Conservation (phyloP, 2,797 vertebrate species). For the Amphiprion clarkii region DNA sequence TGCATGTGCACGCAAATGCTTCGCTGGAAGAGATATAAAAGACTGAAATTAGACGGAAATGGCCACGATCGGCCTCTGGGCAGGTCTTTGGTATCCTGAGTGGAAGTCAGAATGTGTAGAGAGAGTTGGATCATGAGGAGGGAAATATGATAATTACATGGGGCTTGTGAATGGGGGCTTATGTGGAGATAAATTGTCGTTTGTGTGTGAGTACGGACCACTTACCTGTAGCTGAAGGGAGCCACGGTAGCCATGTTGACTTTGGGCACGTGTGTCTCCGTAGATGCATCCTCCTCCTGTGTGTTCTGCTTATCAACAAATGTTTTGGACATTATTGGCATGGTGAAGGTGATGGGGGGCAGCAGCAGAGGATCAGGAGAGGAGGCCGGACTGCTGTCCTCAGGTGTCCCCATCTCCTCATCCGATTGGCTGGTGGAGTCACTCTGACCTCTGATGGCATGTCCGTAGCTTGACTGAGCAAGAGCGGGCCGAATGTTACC, state of each 20-base stretch:
- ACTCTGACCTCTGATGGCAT: conserved; percentile 21
- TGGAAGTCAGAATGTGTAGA: neutral
- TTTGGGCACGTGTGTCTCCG: conserved; percentile 72
- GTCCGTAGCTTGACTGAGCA: conserved; percentile 2
- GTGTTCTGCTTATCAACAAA: neutral
- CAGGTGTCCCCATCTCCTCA: conserved; percentile 86
- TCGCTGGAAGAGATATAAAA: conserved; percentile 22
- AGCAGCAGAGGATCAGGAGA: conserved; percentile 54
- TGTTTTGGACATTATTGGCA: conserved; percentile 31
- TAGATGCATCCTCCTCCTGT: conserved; percentile 44
- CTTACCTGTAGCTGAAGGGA: conserved; percentile 92
- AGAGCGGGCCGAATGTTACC: conserved; percentile 56
- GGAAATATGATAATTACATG: conserved; percentile 18
- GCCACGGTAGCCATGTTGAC: conserved; percentile 92
- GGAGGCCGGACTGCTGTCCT: conserved; percentile 75
- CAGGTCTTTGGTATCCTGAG: conserved; percentile 9
- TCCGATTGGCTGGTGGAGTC: conserved; percentile 83
- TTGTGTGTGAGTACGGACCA: neutral
- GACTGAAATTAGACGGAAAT: conserved; percentile 36
- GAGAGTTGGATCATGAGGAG: neutral
- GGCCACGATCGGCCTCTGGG: conserved; percentile 23
- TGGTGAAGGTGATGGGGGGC: conserved; percentile 44
- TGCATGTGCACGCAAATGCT: conserved; percentile 17
- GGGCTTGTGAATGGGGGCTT: neutral
- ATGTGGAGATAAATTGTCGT: conserved; percentile 6